Conservation (phyloP, 1,140 invertebrate species). For the Papilio polyxenes region DNA sequence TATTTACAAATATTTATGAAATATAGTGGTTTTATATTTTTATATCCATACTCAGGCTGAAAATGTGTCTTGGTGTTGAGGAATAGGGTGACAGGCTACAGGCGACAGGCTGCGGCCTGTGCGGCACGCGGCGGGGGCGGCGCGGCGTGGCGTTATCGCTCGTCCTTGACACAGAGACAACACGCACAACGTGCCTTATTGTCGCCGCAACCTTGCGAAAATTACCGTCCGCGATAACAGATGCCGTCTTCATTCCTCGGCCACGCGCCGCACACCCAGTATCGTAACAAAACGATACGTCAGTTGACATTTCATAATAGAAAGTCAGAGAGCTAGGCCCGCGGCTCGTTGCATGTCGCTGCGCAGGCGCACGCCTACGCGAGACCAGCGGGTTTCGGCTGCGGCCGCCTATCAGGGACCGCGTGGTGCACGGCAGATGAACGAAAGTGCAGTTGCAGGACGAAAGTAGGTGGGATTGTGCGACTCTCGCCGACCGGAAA, state of each 20-base stretch:
- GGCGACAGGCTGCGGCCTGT: slow-evolving; percentile 43
- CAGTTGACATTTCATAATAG: slow-evolving; percentile 48
- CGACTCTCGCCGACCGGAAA: slow-evolving; percentile 77
- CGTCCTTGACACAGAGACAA: slow-evolving; percentile 78
- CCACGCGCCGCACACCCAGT: slow-evolving; percentile 47
- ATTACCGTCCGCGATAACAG: slow-evolving; percentile 65
- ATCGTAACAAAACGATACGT: slow-evolving; percentile 50
- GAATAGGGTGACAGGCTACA: background rate
- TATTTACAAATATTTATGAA: background rate
- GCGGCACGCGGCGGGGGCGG: slow-evolving; percentile 56
- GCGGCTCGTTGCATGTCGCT: slow-evolving; percentile 1
- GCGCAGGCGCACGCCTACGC: slow-evolving; percentile 25
- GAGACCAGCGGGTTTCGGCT: background rate
- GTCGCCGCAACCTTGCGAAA: slow-evolving; percentile 77
- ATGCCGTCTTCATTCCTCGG: slow-evolving; percentile 44
- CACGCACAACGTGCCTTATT: slow-evolving; percentile 73
- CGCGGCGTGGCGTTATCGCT: slow-evolving; percentile 69
- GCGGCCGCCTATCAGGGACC: background rate
- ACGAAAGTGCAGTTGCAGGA: slow-evolving; percentile 56
- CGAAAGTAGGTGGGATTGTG: slow-evolving; percentile 73
- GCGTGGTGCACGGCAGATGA: slow-evolving; percentile 35
- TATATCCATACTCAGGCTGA: background rate
- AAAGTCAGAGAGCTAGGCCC: slow-evolving; percentile 32
- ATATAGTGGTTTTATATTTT: background rate
- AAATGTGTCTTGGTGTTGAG: background rate